Conservation (phyloP, 1,140 invertebrate species). For the Drosophila burlai region DNA sequence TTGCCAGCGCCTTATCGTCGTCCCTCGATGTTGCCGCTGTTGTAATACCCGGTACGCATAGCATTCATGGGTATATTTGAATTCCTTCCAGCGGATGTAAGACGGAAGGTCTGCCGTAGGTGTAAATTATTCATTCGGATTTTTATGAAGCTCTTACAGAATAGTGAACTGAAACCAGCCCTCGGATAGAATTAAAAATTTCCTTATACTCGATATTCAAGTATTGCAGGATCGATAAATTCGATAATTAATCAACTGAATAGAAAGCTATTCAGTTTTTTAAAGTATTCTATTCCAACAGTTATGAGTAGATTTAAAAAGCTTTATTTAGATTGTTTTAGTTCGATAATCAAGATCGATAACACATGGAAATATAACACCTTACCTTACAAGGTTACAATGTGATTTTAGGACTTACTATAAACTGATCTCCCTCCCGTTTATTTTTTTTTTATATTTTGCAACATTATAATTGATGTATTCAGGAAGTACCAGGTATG, state of each 20-base stretch:
- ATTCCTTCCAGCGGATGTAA: not conserved
- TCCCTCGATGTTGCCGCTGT: conserved; percentile 42
- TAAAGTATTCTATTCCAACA: not conserved
- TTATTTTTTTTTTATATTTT: not conserved
- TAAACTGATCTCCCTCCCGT: not conserved
- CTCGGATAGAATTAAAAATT: not conserved
- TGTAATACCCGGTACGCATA: conserved; percentile 5
- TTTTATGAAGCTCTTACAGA: not conserved
- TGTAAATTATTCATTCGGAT: not conserved
- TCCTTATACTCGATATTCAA: not conserved
- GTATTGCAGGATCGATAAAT: not conserved
- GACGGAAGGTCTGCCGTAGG: not conserved
- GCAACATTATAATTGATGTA: not conserved
- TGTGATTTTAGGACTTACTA: not conserved
- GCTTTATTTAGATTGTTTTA: too few species aligned
- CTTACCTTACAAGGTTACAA: not conserved
- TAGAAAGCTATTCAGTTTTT: not conserved
- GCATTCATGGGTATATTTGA: not conserved
- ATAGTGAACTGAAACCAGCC: not conserved
- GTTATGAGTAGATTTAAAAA: not conserved
- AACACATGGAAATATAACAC: not conserved
- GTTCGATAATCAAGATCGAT: not conserved
- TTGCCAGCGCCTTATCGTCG: conserved; percentile 67
- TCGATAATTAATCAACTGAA: not conserved
- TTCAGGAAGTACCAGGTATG: not conserved